Conservation (phyloP, 2,888 invertebrate species). For the Napeogenes sylphis region DNA sequence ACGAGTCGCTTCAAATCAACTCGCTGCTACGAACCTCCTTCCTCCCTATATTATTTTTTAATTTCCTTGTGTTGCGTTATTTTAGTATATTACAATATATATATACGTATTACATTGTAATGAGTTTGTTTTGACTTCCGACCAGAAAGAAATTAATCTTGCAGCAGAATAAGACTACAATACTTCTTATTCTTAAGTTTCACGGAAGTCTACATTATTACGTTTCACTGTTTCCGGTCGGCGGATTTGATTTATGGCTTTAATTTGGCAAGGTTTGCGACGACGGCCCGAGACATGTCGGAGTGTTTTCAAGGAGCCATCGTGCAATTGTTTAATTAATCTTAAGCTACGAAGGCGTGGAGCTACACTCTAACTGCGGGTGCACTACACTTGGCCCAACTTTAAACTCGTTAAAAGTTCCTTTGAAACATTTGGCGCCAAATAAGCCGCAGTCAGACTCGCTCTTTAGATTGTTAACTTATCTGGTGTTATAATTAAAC, state of each 20-base stretch:
- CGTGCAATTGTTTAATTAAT: constrained; percentile 78
- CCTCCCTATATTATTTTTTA: constrained; percentile 56
- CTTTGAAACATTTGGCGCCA: constrained; percentile 76
- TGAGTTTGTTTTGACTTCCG: constrained; percentile 15
- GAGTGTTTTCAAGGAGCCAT: constrained; percentile 77
- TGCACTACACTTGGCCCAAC: constrained; percentile 74
- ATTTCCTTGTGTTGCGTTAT: constrained; percentile 40
- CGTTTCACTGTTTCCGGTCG: constrained; percentile 69
- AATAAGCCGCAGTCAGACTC: constrained; percentile 75
- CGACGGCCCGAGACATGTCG: constrained; percentile 77
- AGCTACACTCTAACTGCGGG: constrained; percentile 47
- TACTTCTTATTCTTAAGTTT: constrained; percentile 45
- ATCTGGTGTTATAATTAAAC: constrained; percentile 73
- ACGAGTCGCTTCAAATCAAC: constrained; percentile 54
- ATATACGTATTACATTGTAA: too few relatives aligned
- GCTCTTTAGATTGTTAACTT: constrained; percentile 73
- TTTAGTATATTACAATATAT: neutral
- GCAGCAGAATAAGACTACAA: constrained; percentile 35
- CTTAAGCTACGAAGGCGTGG: constrained; percentile 68
- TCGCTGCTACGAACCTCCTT: constrained; percentile 49
- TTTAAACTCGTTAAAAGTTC: constrained; percentile 78
- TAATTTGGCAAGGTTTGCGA: constrained; percentile 76
- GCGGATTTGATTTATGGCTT: constrained; percentile 74
- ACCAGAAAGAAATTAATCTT: constrained; percentile 53
- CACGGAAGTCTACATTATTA: constrained; percentile 67